Conservation (phyloP, 2,888 invertebrate species). For the Oscheius sp. region DNA sequence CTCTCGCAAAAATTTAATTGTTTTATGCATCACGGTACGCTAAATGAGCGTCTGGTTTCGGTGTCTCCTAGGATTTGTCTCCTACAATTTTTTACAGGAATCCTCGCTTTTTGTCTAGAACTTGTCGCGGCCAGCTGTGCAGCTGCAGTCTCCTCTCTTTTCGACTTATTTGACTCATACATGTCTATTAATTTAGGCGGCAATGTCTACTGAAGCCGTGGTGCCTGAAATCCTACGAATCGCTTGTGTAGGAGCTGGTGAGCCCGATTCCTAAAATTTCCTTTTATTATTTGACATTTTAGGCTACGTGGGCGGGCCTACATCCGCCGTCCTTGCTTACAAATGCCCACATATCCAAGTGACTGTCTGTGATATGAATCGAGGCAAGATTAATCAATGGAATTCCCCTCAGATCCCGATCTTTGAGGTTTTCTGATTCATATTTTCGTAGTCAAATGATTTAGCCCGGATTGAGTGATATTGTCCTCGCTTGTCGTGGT, state of each 20-base stretch:
- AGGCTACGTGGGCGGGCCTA: conserved; percentile 2
- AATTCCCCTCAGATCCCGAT: conserved; percentile 96
- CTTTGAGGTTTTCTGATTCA: conserved; percentile 80
- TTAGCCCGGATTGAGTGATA: conserved; percentile 88
- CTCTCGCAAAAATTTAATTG: too few species aligned
- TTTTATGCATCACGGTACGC: too few species aligned
- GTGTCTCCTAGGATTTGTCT: too few species aligned
- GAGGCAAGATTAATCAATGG: conserved; percentile 92
- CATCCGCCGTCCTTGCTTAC: background rate
- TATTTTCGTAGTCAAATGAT: background rate
- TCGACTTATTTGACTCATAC: background rate
- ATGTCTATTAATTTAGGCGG: background rate
- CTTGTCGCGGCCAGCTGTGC: too few species aligned
- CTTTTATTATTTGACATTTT: too few species aligned
- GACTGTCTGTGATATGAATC: conserved; percentile 93
- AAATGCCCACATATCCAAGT: conserved; percentile 74
- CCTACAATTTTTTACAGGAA: too few species aligned
- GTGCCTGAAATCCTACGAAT: background rate
- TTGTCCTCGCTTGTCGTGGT: conserved; percentile 88
- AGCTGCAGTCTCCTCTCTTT: background rate
- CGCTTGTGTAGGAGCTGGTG: conserved; percentile 13
- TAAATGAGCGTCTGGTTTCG: background rate
- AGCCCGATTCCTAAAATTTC: too few species aligned
- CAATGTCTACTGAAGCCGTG: too few species aligned
- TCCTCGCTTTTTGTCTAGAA: too few species aligned